Conservation (phyloP, 2,797 vertebrate genomes). For the Apogon hyalosoma region DNA sequence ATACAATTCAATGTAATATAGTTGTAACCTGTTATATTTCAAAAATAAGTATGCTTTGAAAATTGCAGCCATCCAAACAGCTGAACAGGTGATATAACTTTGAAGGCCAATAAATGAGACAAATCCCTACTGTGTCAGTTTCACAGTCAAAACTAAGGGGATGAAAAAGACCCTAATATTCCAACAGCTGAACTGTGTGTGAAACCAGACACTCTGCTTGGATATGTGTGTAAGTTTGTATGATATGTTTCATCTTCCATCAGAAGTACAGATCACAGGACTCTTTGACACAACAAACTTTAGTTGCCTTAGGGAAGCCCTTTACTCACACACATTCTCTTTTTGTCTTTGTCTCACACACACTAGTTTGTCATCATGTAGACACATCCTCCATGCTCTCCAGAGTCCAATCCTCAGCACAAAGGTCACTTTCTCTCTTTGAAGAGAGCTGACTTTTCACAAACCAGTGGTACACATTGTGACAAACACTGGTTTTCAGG, state of each 20-base stretch:
- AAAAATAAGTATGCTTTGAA: too few species aligned
- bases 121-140: slow-evolving; percentile 25
- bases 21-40: too few species aligned
- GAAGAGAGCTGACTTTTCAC: slow-evolving; percentile 74
- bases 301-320: slow-evolving; percentile 66
- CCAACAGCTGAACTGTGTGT: slow-evolving; percentile 37
- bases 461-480: slow-evolving; percentile 57
- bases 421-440: slow-evolving; percentile 77
- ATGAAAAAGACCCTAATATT: slow-evolving; percentile 44
- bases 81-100: background rate
- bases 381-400: slow-evolving; percentile 65
- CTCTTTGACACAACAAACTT: slow-evolving; percentile 63
- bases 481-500: slow-evolving; percentile 76
- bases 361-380: slow-evolving; percentile 65
- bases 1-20: too few species aligned
- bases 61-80: background rate
- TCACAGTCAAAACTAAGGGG: slow-evolving; percentile 53
- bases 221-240: slow-evolving; percentile 32
- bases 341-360: slow-evolving; percentile 23
- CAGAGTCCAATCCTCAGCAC: slow-evolving; percentile 70
- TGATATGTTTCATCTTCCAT: slow-evolving; percentile 72
- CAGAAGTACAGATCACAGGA: slow-evolving; percentile 76
- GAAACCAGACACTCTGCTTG: slow-evolving; percentile 61
- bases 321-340: slow-evolving; percentile 30
- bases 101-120: background rate